Conservation (phyloP, 2,113 vertebrate species). For the Petaurus breviceps region DNA sequence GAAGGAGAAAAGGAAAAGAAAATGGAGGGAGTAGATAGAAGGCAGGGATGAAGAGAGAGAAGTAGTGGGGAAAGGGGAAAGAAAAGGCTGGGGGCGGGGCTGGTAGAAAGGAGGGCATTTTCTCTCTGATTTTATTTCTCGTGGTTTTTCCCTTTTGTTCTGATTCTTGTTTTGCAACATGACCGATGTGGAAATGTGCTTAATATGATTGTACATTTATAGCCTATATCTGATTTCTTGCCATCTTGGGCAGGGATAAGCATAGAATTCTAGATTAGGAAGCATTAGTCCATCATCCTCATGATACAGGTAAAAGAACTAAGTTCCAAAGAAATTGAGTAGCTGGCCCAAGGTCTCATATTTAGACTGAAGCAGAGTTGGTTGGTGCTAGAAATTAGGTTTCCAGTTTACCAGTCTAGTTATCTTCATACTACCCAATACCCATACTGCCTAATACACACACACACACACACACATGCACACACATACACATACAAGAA, state of each 20-base stretch:
- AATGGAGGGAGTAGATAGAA: no score
- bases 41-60: no score
- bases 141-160: no score
- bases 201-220: no score
- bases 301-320: slow-evolving; percentile 40
- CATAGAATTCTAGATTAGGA: background rate
- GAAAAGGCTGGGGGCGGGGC: no score
- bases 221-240: no score
- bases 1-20: no score
- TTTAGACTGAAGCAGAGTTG: slow-evolving; percentile 5
- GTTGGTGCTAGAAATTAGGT: slow-evolving; percentile 54
- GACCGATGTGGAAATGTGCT: no score
- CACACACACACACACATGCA: background rate
- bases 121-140: no score
- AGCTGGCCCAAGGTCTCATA: slow-evolving; percentile 42
- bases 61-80: no score
- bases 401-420: slow-evolving; percentile 52
- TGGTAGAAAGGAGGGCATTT: no score
- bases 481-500: background rate
- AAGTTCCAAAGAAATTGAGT: background rate
- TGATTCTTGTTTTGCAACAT: no score
- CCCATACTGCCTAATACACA: background rate
- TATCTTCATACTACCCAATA: slow-evolving; percentile 42
- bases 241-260: background rate
- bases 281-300: background rate